Conservation (phyloP, 2,113 vertebrate species). For the Spilogale gracilis region DNA sequence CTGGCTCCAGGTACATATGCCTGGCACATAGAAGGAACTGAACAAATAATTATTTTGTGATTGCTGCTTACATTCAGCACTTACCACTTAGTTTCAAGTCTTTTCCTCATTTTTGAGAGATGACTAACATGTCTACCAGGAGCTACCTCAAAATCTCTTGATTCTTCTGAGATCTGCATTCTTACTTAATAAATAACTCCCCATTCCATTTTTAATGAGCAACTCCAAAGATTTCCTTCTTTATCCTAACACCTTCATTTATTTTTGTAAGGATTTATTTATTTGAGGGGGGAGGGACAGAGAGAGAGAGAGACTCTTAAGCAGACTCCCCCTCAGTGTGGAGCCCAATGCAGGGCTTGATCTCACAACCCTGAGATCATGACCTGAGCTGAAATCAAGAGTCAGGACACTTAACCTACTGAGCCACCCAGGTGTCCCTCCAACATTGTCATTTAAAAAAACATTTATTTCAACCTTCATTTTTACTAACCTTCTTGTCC, state of each 20-base stretch:
- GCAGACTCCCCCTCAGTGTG: background rate
- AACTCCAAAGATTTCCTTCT: background rate
- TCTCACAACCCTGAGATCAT: background rate
- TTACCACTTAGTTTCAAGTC: background rate
- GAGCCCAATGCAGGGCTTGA: background rate
- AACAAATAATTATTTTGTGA: constrained; percentile 13
- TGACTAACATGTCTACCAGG: background rate
- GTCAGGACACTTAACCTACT: background rate
- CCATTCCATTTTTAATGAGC: background rate
- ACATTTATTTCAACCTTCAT: background rate
- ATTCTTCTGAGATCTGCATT: constrained; percentile 20
- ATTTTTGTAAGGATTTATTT: background rate
- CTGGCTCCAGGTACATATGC: background rate
- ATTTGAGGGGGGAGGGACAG: background rate
- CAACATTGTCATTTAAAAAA: background rate
- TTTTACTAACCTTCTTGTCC: background rate
- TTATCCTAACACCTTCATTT: background rate
- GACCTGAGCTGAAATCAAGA: background rate
- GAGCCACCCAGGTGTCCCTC: too few relatives aligned
- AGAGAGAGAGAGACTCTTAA: background rate
- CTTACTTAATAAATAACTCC: background rate
- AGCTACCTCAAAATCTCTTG: background rate
- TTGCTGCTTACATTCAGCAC: background rate
- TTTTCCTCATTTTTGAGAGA: constrained; percentile 26
- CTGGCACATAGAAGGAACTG: background rate